These are phyloP conservation scores for Coluber constrictor DNA, from an alignment of 2,797 vertebrate genomes.

Conservation along the genomic window DNA sequence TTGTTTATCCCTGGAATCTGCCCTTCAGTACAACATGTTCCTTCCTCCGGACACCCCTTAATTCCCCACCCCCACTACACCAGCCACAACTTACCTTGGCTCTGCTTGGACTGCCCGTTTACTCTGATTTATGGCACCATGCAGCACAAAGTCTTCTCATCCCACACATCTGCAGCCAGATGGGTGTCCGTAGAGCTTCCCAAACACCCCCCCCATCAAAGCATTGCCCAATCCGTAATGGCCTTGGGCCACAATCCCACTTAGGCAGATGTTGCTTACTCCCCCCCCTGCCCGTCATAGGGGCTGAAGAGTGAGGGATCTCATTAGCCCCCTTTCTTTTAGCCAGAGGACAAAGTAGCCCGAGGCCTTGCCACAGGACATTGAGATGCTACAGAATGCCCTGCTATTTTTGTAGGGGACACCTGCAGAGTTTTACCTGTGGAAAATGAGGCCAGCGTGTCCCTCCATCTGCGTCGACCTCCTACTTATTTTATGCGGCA, in stretches of 20 bases:
- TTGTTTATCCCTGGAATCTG: slow-evolving; percentile 41
- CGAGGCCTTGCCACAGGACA: neutral
- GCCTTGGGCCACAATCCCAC: neutral
- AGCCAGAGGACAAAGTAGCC: neutral
- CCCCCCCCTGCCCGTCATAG: no score
- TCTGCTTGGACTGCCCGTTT: neutral
- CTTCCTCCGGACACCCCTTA: neutral
- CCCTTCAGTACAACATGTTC: slow-evolving; percentile 49
- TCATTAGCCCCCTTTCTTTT: neutral
- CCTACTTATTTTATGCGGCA: neutral
- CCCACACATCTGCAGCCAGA: neutral
- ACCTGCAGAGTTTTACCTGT: neutral
- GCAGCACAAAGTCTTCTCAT: slow-evolving; percentile 9
- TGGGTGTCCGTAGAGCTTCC: neutral
- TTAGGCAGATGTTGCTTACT: neutral
- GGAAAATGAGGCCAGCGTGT: neutral
- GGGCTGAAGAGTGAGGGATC: no score
- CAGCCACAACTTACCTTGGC: slow-evolving; percentile 19
- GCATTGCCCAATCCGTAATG: neutral
- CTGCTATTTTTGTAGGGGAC: neutral
- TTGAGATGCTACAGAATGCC: neutral
- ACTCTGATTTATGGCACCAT: neutral
- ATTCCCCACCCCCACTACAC: neutral
- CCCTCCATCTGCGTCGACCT: neutral
- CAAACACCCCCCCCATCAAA: no score